A percentile compares a stretch with the other conserved stretches of the same genome.
Evolutionary conservation across 2,888 invertebrate genomes (phyloP).

Genomic region (Chloroclystis v-ata): DNA sequence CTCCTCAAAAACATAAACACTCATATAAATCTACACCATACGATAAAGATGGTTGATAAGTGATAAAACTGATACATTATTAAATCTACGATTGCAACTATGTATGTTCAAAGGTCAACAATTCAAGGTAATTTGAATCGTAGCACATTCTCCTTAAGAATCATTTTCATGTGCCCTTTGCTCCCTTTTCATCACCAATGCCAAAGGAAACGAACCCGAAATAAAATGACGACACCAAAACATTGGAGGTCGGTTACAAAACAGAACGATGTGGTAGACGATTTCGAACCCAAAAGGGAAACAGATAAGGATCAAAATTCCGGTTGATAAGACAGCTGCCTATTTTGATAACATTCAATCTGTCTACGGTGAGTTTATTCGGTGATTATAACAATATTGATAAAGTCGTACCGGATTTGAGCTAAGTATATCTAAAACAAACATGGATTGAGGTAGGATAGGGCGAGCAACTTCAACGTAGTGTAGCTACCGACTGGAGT

Average conservation of each 20-base stretch:
- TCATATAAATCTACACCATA: too few relatives aligned
- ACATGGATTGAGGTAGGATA: too few relatives aligned
- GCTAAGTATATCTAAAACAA: conserved; percentile 3
- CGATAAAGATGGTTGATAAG: too few relatives aligned
- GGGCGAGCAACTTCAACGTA: too few relatives aligned
- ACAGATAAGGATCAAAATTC: conserved; percentile 13
- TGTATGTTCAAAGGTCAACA: too few relatives aligned
- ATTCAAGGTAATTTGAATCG: too few relatives aligned
- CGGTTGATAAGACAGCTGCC: neutral
- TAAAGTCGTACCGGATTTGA: neutral
- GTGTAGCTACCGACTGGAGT: too few relatives aligned
- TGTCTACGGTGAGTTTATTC: conserved; percentile 10
- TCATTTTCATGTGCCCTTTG: neutral
- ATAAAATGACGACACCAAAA: conserved; percentile 23
- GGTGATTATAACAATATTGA: conserved; percentile 6
- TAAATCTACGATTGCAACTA: too few relatives aligned
- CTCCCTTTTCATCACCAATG: conserved; percentile 19
- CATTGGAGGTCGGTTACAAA: conserved; percentile 31
- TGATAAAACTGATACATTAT: too few relatives aligned
- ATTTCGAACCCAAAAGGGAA: conserved; percentile 17
- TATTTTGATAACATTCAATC: conserved; percentile 28
- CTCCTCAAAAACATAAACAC: too few relatives aligned
- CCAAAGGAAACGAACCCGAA: conserved; percentile 27
- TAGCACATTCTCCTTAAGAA: neutral
- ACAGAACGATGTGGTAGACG: conserved; percentile 8